These are phyloP conservation scores for Chelonus formosanus DNA, from an alignment of 2,888 invertebrate species.

Conservation along the genomic window DNA sequence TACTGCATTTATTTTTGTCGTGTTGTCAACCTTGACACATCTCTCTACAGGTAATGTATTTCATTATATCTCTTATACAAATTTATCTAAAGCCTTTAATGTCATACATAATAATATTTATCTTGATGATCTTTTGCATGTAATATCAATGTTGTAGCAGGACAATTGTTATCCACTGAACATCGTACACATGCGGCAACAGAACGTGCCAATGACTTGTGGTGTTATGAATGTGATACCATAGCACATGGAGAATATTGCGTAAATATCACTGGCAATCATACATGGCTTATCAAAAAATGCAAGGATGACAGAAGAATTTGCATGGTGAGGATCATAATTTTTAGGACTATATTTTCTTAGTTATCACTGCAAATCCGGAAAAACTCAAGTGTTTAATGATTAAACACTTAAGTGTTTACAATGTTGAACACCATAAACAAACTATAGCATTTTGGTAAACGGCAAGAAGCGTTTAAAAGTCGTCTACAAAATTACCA, in stretches of 20 bases:
- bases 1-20: not conserved
- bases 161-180: conserved; percentile 68
- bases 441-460: too few relatives aligned
- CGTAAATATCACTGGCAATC: conserved; percentile 70
- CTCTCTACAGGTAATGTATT: conserved; percentile 9
- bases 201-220: conserved; percentile 80
- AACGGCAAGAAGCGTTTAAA: too few relatives aligned
- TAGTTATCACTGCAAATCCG: too few relatives aligned
- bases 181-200: conserved; percentile 84
- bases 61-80: not conserved
- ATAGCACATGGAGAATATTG: conserved; percentile 79
- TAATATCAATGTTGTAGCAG: conserved; percentile 37
- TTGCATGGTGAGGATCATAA: conserved; percentile 74
- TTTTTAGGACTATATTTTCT: conserved; percentile 10
- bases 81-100: too few relatives aligned
- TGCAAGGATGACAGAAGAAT: conserved; percentile 80
- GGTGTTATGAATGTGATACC: conserved; percentile 84
- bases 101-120: too few relatives aligned
- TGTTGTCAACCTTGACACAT: not conserved
- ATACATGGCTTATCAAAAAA: conserved; percentile 74
- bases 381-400: too few relatives aligned
- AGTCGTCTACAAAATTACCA: too few relatives aligned
- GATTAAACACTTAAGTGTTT: too few relatives aligned
- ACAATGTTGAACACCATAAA: too few relatives aligned
- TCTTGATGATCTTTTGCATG: not conserved